These are phyloP conservation scores for Anaspis maculata DNA, from an alignment of 2,888 invertebrate species.

Conservation along the genomic window DNA sequence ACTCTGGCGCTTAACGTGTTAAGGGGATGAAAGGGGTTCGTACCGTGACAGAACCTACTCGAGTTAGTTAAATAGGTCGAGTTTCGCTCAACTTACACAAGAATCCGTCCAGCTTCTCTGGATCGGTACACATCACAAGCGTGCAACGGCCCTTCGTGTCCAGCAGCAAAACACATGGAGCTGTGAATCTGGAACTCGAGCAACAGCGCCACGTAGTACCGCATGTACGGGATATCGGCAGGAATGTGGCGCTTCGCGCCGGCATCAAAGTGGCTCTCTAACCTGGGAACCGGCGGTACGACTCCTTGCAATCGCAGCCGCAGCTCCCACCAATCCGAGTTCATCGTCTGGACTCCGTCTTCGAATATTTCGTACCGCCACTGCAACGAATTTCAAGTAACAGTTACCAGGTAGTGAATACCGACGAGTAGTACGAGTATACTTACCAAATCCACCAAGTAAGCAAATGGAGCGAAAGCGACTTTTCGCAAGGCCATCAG, in stretches of 20 bases:
- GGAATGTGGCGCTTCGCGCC: conserved; percentile 77
- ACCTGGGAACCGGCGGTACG: conserved; percentile 59
- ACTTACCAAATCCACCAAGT: conserved; percentile 68
- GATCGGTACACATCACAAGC: conserved; percentile 77
- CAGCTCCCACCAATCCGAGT: conserved; percentile 68
- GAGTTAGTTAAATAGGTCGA: too few relatives aligned
- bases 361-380: conserved; percentile 78
- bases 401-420: too few relatives aligned
- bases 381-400: conserved; percentile 43
- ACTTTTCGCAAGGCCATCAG: conserved; percentile 71
- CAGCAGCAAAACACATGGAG: conserved; percentile 64
- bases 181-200: conserved; percentile 82
- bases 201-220: conserved; percentile 75
- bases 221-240: conserved; percentile 61
- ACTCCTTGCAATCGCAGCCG: conserved; percentile 66
- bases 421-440: conserved; percentile 1
- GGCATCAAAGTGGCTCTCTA: conserved; percentile 72
- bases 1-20: too few relatives aligned
- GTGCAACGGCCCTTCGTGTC: conserved; percentile 65
- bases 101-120: conserved; percentile 65
- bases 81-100: conserved; percentile 64
- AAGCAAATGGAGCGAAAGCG: conserved; percentile 70
- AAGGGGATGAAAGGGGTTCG: too few relatives aligned
- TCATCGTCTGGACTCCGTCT: conserved; percentile 64
- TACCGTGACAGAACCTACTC: too few relatives aligned